phyloP scores from a whole-genome alignment of 2,888 invertebrate species.

The Epiblema foenella region DNA sequence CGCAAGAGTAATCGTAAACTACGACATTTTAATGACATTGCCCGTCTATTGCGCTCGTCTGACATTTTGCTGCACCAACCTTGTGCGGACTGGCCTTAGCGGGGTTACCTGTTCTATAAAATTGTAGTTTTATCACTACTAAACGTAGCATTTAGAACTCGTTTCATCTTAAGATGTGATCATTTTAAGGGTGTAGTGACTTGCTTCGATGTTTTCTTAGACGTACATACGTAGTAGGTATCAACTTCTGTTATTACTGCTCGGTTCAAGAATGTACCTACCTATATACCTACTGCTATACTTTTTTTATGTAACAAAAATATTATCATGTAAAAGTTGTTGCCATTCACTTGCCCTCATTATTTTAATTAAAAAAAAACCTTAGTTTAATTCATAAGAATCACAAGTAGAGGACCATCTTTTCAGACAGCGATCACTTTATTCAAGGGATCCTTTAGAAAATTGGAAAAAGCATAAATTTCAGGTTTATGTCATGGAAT shows the following conservation, averaged over 20 bases:
- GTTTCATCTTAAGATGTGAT: neutral
- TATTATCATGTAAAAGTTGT: neutral
- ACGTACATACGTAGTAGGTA: neutral
- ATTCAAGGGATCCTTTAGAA: no score
- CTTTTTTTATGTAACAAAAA: neutral
- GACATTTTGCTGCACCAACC: constrained; percentile 69
- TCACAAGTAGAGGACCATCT: no score
- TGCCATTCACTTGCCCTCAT: neutral
- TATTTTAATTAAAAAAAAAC: neutral
- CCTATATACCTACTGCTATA: neutral
- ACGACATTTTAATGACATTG: constrained; percentile 78
- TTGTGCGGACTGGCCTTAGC: constrained; percentile 59
- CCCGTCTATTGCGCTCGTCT: constrained; percentile 57
- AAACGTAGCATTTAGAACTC: constrained; percentile 29
- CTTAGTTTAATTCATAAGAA: no score
- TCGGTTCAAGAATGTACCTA: no score
- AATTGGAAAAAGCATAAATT: no score
- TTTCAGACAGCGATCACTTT: no score
- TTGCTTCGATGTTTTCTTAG: constrained; percentile 2
- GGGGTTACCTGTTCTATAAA: constrained; percentile 57
- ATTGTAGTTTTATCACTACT: constrained; percentile 53
- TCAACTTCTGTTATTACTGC: neutral
- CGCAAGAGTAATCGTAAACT: constrained; percentile 71
- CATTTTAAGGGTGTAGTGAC: constrained; percentile 29
- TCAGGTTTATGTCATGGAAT: no score